phyloP scores from a whole-genome alignment of 2,888 invertebrate species.

The Carpatolechia fugitivella region DNA sequence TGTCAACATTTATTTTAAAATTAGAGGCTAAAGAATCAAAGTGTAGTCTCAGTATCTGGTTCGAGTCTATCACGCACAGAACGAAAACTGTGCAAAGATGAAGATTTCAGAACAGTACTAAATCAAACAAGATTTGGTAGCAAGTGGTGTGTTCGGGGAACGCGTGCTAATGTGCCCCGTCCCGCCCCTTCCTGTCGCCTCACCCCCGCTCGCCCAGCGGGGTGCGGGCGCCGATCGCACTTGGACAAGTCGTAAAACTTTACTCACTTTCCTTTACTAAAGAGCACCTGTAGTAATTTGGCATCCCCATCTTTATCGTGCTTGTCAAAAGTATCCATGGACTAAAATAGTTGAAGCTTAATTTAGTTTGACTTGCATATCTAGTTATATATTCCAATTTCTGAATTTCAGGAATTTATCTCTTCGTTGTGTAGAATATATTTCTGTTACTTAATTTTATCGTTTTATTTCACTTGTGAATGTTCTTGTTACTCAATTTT shows the following conservation, averaged over 20 bases:
- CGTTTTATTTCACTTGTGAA: too few relatives aligned
- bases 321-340: slow-evolving; percentile 2
- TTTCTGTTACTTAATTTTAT: neutral
- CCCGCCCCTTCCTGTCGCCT: slow-evolving; percentile 71
- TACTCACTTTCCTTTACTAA: neutral
- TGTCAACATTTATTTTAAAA: too few relatives aligned
- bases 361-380: neutral
- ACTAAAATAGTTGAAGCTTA: neutral
- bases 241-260: slow-evolving; percentile 25
- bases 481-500: too few relatives aligned
- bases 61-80: neutral
- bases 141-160: slow-evolving; percentile 24
- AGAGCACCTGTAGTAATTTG: slow-evolving; percentile 12
- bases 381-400: neutral
- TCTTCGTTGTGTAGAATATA: too few relatives aligned
- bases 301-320: neutral
- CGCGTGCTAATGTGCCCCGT: slow-evolving; percentile 55
- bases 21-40: too few relatives aligned
- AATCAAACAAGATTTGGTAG: slow-evolving; percentile 12
- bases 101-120: slow-evolving; percentile 1
- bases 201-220: slow-evolving; percentile 31
- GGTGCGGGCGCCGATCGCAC: slow-evolving; percentile 19
- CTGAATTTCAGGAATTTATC: too few relatives aligned
- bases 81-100: neutral
- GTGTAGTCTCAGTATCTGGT: too few relatives aligned